Base-by-base conservation (phyloP, 2,797 vertebrate genomes). In the Pampus argenteus region DNA sequence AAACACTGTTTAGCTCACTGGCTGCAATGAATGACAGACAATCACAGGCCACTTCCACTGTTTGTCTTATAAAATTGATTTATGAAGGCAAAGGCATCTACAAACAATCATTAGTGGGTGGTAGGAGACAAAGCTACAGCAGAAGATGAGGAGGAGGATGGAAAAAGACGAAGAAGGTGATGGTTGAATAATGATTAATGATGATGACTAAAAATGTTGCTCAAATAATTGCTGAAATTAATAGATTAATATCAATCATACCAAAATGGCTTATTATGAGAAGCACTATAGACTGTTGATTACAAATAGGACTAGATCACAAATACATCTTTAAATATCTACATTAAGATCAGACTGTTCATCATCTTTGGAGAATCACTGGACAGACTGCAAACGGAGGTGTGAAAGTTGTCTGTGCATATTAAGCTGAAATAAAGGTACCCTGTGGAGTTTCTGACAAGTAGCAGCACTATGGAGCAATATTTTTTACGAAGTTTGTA, bases 101-200 rank as follows among this genome's bases (percentile, higher is more conserved):
- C 26, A 64, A 82, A 62, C 31, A 79, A 72, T 57, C 47, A 28
- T 64, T 55, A 57, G 79, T 81, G 70, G 81, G 69, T 68, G 74
- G 75, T 55, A 56, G 20, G 38, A 74, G 31, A 67, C 48, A 76
- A 79, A 79, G 70, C 59, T 57, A 40, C 22, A 49, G 44, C 29
- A 13, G 51, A 71, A 29, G 59, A 76, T 6, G 69, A 80, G 40
- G 66, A 60, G 28, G 66, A 26, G 26, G 54, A 51, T 18, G 22
- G 25, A 52, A 66, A 63, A 78, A 48, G 22, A 57, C 18, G 44
- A 50, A 55, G 23, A 73, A 60, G 29, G 20, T 22, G 62, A 9
- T 70, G 34, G 29, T 14, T 14, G 1, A 66, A 73, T 50, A 23
- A 49, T 44, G 18, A 7, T 65, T 61, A 25, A 50, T 57, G 26